Evolutionary conservation across 2,113 vertebrate genomes (phyloP).

Genomic region (Fulmarus glacialis): DNA sequence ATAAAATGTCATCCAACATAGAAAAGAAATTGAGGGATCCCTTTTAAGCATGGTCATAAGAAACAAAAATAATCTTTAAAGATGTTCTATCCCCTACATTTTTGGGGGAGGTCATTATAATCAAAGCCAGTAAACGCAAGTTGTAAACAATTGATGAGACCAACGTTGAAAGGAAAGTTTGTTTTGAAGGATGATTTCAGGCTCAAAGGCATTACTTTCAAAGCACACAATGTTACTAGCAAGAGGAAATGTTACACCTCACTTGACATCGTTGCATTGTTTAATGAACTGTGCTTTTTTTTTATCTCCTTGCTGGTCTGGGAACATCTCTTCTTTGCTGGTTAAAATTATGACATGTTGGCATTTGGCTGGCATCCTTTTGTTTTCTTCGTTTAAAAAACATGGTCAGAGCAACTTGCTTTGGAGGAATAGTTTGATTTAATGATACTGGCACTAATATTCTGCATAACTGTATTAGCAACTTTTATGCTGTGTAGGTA

Average conservation of each 20-base stretch:
- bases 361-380: not conserved
- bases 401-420: not conserved
- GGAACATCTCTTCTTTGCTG: not conserved
- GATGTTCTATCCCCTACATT: not conserved
- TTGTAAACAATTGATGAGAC: not conserved
- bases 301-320: not conserved
- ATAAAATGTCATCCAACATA: conserved; percentile 8
- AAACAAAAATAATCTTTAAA: not conserved
- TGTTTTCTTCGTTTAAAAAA: not conserved
- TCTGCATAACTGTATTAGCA: not conserved
- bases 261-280: not conserved
- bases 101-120: not conserved
- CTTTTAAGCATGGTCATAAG: not conserved
- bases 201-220: not conserved
- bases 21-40: not conserved
- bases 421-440: not conserved
- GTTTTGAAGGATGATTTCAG: conserved; percentile 2
- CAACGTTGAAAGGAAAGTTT: not conserved
- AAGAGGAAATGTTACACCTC: conserved; percentile 9
- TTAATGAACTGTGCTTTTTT: not conserved
- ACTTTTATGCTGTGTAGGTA: not conserved
- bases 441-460: not conserved
- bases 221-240: not conserved
- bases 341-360: not conserved
- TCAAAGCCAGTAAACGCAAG: not conserved